Conservation (phyloP, 2,797 vertebrate species). For the Poeciliopsis infans region DNA sequence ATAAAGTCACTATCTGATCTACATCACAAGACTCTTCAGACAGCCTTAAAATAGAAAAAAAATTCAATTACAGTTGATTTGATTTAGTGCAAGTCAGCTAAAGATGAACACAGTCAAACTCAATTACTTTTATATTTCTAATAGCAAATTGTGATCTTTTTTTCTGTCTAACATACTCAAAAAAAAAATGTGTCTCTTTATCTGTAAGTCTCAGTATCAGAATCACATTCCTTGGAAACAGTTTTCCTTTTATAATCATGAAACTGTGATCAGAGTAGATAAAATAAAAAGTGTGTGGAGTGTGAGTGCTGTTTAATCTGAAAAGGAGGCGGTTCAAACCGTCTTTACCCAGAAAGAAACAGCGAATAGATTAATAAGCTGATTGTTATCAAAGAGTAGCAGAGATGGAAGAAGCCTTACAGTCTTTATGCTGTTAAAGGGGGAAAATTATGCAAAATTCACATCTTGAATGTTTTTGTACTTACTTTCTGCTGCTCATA, state of each 20-base stretch:
- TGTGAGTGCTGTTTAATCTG: slow-evolving; percentile 32
- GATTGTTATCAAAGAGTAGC: slow-evolving; percentile 57
- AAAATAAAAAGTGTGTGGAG: slow-evolving; percentile 22
- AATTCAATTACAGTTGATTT: slow-evolving; percentile 7
- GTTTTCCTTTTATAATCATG: slow-evolving; percentile 7
- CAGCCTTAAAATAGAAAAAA: background rate
- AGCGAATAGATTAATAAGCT: slow-evolving; percentile 37
- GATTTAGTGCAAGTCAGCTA: background rate
- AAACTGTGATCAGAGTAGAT: slow-evolving; percentile 51
- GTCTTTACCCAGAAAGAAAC: slow-evolving; percentile 22
- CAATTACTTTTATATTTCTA: background rate
- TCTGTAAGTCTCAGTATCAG: slow-evolving; percentile 21
- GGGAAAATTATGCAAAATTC: too few relatives aligned
- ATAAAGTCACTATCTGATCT: slow-evolving; percentile 1
- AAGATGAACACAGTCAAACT: background rate
- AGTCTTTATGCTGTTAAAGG: slow-evolving; percentile 3
- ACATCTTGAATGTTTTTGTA: too few relatives aligned
- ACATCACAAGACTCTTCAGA: background rate
- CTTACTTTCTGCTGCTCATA: too few relatives aligned
- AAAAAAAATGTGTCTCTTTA: slow-evolving; percentile 20
- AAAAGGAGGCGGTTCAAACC: slow-evolving; percentile 23
- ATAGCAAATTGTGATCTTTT: background rate
- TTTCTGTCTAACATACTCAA: slow-evolving; percentile 19
- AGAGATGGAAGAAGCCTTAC: slow-evolving; percentile 28
- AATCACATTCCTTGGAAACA: slow-evolving; percentile 25